Percentiles rank a stretch among this genome's conserved stretches.
phyloP scores from a whole-genome alignment of 2,113 vertebrate genomes.

The Nycticorax nycticorax region DNA sequence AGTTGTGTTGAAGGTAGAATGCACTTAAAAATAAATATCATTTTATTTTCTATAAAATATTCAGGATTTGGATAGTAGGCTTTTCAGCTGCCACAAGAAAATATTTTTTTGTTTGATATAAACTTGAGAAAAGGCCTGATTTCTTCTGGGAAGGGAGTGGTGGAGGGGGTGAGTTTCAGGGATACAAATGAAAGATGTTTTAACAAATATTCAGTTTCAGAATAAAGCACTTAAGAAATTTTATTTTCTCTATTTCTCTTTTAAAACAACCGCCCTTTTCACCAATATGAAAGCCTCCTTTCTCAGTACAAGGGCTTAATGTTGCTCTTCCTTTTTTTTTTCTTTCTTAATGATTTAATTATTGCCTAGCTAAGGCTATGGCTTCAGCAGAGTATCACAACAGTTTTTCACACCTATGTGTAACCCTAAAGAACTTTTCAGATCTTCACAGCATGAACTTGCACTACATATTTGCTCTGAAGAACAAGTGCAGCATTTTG shows the following conservation, averaged over 20 bases:
- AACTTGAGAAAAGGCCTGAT: conserved; percentile 43
- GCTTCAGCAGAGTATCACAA: conserved; percentile 46
- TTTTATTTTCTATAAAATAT: conserved; percentile 85
- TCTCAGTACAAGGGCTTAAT: not conserved
- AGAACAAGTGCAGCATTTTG: conserved; percentile 55
- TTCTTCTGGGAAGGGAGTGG: not conserved
- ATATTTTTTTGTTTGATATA: conserved; percentile 64
- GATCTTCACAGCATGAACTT: conserved; percentile 76
- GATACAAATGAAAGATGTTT: not conserved
- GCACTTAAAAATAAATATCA: conserved; percentile 82
- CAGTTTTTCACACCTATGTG: conserved; percentile 69
- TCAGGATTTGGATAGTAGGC: conserved; percentile 72
- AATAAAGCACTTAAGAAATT: not conserved
- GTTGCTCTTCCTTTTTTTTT: not conserved
- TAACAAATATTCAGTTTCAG: not conserved
- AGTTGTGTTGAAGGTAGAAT: conserved; percentile 77
- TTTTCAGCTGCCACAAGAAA: conserved; percentile 67
- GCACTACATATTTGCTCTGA: conserved; percentile 67
- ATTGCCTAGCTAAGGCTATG: conserved; percentile 52
- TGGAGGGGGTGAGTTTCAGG: not conserved
- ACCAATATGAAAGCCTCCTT: not conserved
- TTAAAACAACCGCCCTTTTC: not conserved
- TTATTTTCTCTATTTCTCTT: not conserved
- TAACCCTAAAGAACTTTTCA: conserved; percentile 65
- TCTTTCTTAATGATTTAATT: conserved; percentile 42